Evolutionary conservation across 2,113 vertebrate genomes (phyloP).

Genomic region (Atrichornis clamosus): DNA sequence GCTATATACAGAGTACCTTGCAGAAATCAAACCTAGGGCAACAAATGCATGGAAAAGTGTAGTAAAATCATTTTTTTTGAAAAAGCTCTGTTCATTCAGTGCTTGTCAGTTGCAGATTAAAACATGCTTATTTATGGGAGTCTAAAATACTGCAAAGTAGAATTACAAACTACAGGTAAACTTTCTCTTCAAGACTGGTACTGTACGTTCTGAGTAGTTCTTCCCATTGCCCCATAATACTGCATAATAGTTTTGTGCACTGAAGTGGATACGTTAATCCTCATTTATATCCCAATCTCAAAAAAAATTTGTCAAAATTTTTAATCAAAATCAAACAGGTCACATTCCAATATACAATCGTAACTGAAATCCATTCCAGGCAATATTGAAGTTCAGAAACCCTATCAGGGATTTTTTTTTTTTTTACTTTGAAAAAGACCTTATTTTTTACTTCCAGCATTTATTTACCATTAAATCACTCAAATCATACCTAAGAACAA

Average conservation of each 20-base stretch:
- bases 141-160: not conserved
- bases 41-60: not conserved
- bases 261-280: not conserved
- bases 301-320: not conserved
- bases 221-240: not conserved
- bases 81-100: not conserved
- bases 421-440: not conserved
- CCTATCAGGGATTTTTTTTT: not conserved
- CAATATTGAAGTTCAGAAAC: not conserved
- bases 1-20: not conserved
- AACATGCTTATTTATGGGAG: not conserved
- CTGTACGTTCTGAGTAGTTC: not conserved
- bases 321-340: not conserved
- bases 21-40: not conserved
- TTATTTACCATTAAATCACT: not conserved
- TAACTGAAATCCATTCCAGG: not conserved
- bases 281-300: not conserved
- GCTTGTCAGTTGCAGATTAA: not conserved
- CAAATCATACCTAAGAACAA: not conserved
- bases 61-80: not conserved
- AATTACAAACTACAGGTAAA: not conserved
- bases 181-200: not conserved
- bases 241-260: not conserved
- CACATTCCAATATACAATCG: not conserved
- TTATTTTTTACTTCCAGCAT: not conserved